phyloP scores from a whole-genome alignment of 1,140 invertebrate species.

The Lordiphosa stackelbergi region DNA sequence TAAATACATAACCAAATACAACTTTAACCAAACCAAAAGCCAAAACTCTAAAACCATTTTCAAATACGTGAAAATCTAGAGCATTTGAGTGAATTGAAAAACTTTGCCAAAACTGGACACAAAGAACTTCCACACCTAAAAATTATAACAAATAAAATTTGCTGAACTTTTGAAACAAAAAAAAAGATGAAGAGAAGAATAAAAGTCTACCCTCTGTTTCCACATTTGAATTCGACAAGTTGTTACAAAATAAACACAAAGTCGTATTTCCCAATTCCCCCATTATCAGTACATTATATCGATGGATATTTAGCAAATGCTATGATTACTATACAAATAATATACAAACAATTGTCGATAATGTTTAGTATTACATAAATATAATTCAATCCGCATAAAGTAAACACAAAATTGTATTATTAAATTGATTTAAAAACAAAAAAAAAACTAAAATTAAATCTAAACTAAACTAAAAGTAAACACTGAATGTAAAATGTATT shows the following conservation, averaged over 20 bases:
- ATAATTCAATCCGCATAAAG: conserved; percentile 11
- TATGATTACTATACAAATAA: conserved; percentile 37
- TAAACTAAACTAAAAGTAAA: conserved; percentile 36
- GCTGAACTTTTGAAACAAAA: conserved; percentile 47
- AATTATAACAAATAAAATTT: conserved; percentile 50
- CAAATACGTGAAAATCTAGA: background rate
- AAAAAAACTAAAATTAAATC: conserved; percentile 43
- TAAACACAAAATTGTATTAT: conserved; percentile 29
- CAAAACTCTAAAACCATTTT: background rate
- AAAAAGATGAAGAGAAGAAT: conserved; percentile 6
- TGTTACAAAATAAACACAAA: too few species aligned
- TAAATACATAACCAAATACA: conserved; percentile 18
- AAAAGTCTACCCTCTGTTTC: background rate
- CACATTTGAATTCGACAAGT: too few species aligned
- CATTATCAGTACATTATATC: conserved; percentile 1
- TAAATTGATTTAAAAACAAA: conserved; percentile 33
- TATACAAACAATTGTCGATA: conserved; percentile 65
- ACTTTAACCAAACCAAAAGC: background rate
- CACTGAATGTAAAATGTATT: conserved; percentile 46
- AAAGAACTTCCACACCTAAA: conserved; percentile 47
- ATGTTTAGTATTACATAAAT: conserved; percentile 65
- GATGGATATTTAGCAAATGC: conserved; percentile 30
- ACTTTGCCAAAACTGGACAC: conserved; percentile 3
- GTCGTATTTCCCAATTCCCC: conserved; percentile 27
- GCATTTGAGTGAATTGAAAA: background rate